Evolutionary conservation across 64 coral and sea anemone species (phyloP).

Genomic region (Astreopora myriophthalma): DNA sequence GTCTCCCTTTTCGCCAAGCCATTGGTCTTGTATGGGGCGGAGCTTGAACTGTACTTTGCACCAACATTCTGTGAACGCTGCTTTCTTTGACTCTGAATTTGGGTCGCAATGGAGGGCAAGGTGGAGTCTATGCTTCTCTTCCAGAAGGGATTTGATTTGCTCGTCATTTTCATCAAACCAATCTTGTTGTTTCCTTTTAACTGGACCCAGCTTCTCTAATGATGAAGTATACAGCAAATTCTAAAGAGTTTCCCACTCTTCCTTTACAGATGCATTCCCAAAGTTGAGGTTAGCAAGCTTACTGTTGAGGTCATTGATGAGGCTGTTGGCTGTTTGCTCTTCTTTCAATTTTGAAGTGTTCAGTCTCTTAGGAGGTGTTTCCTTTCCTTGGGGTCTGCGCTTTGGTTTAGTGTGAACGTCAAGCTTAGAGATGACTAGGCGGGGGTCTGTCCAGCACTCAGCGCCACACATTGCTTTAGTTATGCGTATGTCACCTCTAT

Average conservation of each 20-base stretch:
- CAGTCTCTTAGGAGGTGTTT: no score
- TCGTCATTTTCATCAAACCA: slow-evolving; percentile 53
- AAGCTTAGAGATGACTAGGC: no score
- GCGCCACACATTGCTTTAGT: no score
- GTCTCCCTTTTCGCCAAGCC: slow-evolving; percentile 38
- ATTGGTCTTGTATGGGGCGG: slow-evolving; percentile 28
- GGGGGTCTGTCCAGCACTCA: no score
- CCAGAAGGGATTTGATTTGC: slow-evolving; percentile 41
- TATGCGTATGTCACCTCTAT: no score
- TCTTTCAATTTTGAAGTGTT: no score
- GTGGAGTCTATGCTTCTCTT: slow-evolving; percentile 47
- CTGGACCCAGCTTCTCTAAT: slow-evolving; percentile 57
- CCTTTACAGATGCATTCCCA: slow-evolving; percentile 53
- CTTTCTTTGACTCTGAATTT: slow-evolving; percentile 53
- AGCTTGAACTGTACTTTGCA: slow-evolving; percentile 31
- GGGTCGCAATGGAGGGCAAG: slow-evolving; percentile 36
- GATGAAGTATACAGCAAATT: slow-evolving; percentile 37
- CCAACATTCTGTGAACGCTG: slow-evolving; percentile 40
- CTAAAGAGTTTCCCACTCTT: slow-evolving; percentile 53
- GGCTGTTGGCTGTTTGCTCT: no score
- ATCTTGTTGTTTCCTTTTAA: slow-evolving; percentile 45
- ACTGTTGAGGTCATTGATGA: background rate
- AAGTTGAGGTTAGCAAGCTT: slow-evolving; percentile 17
- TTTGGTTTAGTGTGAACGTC: no score
- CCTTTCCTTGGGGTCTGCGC: no score